Conservation (phyloP, 2,113 vertebrate genomes). For the Dinomys branickii region DNA sequence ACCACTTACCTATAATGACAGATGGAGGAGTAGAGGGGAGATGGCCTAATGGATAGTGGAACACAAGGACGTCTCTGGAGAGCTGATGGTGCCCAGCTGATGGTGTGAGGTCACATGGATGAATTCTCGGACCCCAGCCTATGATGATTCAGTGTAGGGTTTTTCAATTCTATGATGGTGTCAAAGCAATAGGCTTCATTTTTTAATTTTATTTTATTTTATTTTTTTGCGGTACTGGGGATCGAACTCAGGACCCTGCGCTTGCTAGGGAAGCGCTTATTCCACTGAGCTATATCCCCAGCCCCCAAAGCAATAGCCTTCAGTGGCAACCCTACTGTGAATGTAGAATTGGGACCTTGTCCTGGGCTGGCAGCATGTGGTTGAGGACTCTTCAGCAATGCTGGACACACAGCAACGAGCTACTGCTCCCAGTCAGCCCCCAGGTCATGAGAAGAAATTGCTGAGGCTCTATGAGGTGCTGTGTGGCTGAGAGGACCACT, state of each 20-base stretch:
- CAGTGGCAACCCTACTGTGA: neutral
- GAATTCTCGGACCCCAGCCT: no score
- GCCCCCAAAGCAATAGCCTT: no score
- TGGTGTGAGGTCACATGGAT: no score
- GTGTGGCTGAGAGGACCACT: neutral
- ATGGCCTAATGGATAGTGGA: neutral
- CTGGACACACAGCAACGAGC: neutral
- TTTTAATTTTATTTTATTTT: no score
- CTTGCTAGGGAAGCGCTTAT: no score
- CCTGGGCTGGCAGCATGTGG: neutral
- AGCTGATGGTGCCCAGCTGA: neutral
- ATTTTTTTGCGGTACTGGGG: no score
- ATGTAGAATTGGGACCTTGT: neutral
- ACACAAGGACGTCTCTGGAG: neutral
- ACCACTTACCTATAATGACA: accelerated
- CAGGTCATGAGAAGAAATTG: no score
- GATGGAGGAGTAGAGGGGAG: neutral
- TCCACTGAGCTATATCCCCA: no score
- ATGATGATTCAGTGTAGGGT: neutral
- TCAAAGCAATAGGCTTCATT: no score
- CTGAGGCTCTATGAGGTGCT: neutral
- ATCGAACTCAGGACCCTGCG: no score
- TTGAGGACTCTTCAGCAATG: neutral
- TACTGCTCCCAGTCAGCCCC: no score
- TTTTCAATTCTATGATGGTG: neutral